Evolutionary conservation across 2,888 invertebrate species (phyloP).

Genomic region (Dicyrtomina minuta): DNA sequence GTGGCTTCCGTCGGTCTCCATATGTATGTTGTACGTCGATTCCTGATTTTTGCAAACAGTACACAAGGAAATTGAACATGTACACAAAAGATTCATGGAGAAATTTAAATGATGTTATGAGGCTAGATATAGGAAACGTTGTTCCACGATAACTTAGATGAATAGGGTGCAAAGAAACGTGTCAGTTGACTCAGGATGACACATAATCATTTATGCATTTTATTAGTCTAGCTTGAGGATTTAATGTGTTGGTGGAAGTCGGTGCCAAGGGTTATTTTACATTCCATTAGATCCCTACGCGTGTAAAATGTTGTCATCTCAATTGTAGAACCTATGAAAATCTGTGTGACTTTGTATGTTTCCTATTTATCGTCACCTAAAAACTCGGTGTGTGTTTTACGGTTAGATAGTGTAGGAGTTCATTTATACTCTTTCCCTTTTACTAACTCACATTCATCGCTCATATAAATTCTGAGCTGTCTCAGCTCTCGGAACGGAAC

Average conservation of each 20-base stretch:
- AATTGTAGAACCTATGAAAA: conserved; percentile 12
- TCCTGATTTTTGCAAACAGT: too few species aligned
- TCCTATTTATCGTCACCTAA: conserved; percentile 10
- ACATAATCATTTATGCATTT: conserved; percentile 25
- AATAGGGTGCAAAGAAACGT: conserved; percentile 18
- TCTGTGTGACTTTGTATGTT: neutral
- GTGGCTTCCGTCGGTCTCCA: too few species aligned
- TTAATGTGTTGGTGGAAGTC: conserved; percentile 11
- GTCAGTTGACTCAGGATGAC: conserved; percentile 17
- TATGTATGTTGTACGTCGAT: too few species aligned
- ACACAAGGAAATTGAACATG: too few species aligned
- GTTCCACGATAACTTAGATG: neutral
- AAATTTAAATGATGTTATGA: too few species aligned
- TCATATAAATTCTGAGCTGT: too few species aligned
- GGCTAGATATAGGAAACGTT: too few species aligned
- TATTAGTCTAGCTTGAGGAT: conserved; percentile 18
- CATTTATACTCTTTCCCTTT: too few species aligned
- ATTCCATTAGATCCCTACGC: conserved; percentile 24
- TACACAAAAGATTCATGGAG: too few species aligned
- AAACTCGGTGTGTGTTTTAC: neutral
- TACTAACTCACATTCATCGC: too few species aligned
- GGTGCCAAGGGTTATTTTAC: conserved; percentile 24
- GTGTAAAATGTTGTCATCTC: conserved; percentile 17
- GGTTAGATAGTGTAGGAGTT: neutral
- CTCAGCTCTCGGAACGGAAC: too few species aligned